Base-by-base conservation (phyloP, 2,797 vertebrate genomes). In the Siniperca scherzeri region DNA sequence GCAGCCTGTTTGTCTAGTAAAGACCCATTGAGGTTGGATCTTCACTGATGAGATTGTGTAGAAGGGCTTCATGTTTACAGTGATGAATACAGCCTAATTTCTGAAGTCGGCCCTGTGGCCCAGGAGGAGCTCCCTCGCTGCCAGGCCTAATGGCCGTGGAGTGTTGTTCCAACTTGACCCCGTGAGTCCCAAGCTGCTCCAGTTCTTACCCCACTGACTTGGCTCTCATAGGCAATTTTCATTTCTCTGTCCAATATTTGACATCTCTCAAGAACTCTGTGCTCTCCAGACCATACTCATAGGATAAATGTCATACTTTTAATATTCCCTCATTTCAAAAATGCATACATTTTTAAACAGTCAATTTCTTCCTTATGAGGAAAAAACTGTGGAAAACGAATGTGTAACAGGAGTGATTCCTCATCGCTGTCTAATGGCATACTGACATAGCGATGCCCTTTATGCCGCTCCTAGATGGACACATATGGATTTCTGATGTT, bases 101-200 rank as follows among this genome's bases (percentile, higher is more conserved):
- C 77, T 74, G 72, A 74, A 55, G 64, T 62, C 66, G 17, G 70
- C 40, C 21, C 88, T 65, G 75, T 77, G 88, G 85, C 40, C n/a
- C 87, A 67, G 78, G 84, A 88, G 85, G 84, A 82, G 79, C 82
- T 88, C 81, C 82, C 82, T 86, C 0, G 27, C 67, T 88, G 89
- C 85, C 77, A 64, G 87, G 67, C 74, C 71, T 77, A 80, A 92
- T 82, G 56, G 81, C 86, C 19, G 16, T 1, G 30, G 64, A 76
- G 75, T 93, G 89, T 93, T 92, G 81, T 91, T 93, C 78, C 86
- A 91, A 75, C 80, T 78, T 89, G 90, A 93, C 88, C 89, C 78
- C 3, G 9, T 8, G 27, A 82, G 38, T 89, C 82, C 88, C 87
- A 78, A 72, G 81, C 61, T 85, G 78, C 82, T 70, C 69, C 76